Conservation (phyloP, 2,797 vertebrate species). For the Yasuhikotakia modesta region DNA sequence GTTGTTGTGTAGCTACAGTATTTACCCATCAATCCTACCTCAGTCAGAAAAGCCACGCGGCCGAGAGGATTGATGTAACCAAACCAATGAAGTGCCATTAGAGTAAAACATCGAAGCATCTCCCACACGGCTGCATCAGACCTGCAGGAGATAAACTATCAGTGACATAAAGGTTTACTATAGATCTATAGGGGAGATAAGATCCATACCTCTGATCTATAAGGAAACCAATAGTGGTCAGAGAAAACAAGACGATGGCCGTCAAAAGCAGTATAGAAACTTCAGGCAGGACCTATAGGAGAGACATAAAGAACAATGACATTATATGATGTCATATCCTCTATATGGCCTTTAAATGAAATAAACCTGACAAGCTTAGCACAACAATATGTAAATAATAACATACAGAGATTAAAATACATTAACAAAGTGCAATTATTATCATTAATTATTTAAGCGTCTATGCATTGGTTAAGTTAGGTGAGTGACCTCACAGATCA, state of each 20-base stretch:
- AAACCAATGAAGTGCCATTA: constrained; percentile 69
- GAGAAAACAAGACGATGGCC: constrained; percentile 83
- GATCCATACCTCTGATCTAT: constrained; percentile 83
- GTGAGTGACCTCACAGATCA: constrained; percentile 13
- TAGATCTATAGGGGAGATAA: background rate
- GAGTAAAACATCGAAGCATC: constrained; percentile 77
- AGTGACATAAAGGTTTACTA: background rate
- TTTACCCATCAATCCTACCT: constrained; percentile 76
- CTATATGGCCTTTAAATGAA: background rate
- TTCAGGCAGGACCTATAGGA: constrained; percentile 77
- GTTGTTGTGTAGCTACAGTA: too few relatives aligned
- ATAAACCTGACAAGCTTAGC: background rate
- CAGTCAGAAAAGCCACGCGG: constrained; percentile 69
- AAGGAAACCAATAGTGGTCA: constrained; percentile 85
- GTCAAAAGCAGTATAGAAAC: constrained; percentile 77
- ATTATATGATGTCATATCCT: background rate
- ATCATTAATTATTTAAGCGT: background rate
- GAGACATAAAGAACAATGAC: background rate
- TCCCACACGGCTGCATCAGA: constrained; percentile 76
- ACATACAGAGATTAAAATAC: background rate
- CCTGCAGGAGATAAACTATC: constrained; percentile 65
- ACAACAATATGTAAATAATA: background rate
- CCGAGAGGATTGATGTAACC: constrained; percentile 69
- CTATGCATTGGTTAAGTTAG: background rate
- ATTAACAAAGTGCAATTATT: background rate